phyloP scores from a whole-genome alignment of 2,888 invertebrate genomes.

The Tinea pellionella region DNA sequence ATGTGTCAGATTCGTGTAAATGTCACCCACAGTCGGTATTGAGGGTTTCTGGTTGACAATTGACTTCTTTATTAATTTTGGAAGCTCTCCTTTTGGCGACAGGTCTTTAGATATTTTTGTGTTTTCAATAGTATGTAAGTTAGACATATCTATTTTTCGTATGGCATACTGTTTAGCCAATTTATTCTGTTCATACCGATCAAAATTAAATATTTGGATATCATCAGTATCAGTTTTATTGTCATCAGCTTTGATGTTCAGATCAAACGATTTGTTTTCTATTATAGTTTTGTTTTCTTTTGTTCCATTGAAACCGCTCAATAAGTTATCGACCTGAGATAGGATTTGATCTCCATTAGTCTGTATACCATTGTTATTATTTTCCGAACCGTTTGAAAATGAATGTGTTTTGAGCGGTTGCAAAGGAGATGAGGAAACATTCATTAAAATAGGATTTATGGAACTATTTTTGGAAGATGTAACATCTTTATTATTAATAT shows the following conservation, averaged over 20 bases:
- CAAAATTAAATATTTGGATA: constrained; percentile 64
- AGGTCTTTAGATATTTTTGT: constrained; percentile 60
- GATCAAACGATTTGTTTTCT: constrained; percentile 21
- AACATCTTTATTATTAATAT: constrained; percentile 50
- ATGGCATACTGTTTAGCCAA: constrained; percentile 41
- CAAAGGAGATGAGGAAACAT: constrained; percentile 58
- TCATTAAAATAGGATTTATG: constrained; percentile 53
- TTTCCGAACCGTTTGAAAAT: constrained; percentile 51
- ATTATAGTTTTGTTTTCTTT: background rate
- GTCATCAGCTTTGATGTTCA: constrained; percentile 25
- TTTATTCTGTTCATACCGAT: constrained; percentile 62
- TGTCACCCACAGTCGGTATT: constrained; percentile 53
- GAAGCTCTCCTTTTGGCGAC: constrained; percentile 36
- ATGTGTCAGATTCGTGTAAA: constrained; percentile 59
- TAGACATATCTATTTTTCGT: constrained; percentile 58
- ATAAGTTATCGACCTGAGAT: constrained; percentile 46
- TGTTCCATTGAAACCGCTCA: constrained; percentile 40
- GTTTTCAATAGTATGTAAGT: constrained; percentile 55
- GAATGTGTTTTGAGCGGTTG: constrained; percentile 61
- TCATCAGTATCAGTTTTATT: constrained; percentile 41
- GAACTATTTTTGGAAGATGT: constrained; percentile 35
- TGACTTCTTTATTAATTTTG: constrained; percentile 35
- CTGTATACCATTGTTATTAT: constrained; percentile 50
- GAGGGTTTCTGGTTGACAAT: constrained; percentile 34
- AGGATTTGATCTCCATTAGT: constrained; percentile 44